Evolutionary conservation across 2,797 vertebrate genomes (phyloP).

Genomic region (Gobionotothen gibberifrons): DNA sequence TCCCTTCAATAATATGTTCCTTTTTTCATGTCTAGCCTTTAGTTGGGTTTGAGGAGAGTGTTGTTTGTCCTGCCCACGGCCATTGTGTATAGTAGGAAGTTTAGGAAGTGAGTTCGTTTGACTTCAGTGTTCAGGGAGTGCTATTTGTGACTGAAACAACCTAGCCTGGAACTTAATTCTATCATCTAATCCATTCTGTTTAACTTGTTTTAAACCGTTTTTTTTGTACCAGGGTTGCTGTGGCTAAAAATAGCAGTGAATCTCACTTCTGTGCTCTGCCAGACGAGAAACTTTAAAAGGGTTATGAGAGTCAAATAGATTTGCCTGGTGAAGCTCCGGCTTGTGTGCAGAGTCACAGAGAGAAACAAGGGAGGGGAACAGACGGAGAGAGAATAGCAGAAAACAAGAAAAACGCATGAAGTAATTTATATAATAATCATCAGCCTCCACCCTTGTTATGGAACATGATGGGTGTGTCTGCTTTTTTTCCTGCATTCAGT

Average conservation of each 20-base stretch:
- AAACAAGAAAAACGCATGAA: conserved; percentile 23
- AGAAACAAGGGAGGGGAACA: conserved; percentile 23
- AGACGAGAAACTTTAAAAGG: conserved; percentile 40
- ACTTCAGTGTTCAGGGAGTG: conserved; percentile 48
- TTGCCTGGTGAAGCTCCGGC: conserved; percentile 14
- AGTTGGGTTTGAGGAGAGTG: conserved; percentile 42
- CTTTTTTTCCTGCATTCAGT: conserved; percentile 14
- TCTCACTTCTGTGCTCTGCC: conserved; percentile 56
- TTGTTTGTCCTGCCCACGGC: conserved; percentile 53
- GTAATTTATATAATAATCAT: conserved; percentile 41
- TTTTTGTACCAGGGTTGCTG: conserved; percentile 24
- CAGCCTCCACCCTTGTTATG: conserved; percentile 66
- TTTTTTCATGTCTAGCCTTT: conserved; percentile 33
- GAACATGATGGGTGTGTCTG: conserved; percentile 60
- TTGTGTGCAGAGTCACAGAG: conserved; percentile 20
- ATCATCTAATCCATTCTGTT: conserved; percentile 23
- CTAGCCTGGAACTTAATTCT: conserved; percentile 6
- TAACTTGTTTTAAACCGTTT: conserved; percentile 22
- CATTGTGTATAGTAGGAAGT: conserved; percentile 80
- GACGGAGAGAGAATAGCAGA: conserved; percentile 22
- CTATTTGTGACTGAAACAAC: conserved; percentile 59
- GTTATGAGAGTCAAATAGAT: conserved; percentile 42
- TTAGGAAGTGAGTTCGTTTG: conserved; percentile 79
- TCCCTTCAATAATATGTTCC: conserved; percentile 20
- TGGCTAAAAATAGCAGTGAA: conserved; percentile 62